Evolutionary conservation across 1,140 invertebrate genomes (phyloP).

Genomic region (Drosophila mojavensis): DNA sequence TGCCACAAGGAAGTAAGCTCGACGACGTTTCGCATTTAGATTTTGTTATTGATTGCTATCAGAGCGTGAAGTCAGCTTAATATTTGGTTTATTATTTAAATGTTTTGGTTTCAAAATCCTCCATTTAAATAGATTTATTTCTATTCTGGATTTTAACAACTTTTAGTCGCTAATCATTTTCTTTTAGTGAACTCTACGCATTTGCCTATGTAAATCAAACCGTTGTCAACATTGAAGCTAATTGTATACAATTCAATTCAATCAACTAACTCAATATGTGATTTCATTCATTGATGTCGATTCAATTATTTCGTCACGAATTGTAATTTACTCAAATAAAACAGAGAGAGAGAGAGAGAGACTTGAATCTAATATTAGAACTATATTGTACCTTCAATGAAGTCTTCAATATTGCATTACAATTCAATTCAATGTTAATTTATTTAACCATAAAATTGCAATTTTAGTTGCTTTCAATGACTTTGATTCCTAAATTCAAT

Average conservation of each 20-base stretch:
- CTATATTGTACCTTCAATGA: no score
- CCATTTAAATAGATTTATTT: background rate
- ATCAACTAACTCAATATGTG: background rate
- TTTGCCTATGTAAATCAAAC: background rate
- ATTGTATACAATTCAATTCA: background rate
- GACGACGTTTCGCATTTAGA: background rate
- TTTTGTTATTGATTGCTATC: background rate
- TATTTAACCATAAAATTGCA: background rate
- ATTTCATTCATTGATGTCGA: background rate
- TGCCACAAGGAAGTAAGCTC: background rate
- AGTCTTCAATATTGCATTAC: no score
- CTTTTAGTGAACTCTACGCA: background rate
- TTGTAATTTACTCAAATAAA: background rate
- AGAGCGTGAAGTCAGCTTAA: background rate
- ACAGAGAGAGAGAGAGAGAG: background rate
- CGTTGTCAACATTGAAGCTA: background rate
- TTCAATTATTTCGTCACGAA: background rate
- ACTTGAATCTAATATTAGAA: no score
- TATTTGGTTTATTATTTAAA: background rate
- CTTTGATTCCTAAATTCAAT: background rate
- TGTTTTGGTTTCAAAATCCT: background rate
- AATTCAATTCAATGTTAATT: no score
- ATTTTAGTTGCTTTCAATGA: background rate
- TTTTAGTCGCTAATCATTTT: background rate
- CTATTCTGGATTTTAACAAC: background rate